Base-by-base conservation (phyloP, 2,113 vertebrate genomes). In the Alligator mississippiensis region DNA sequence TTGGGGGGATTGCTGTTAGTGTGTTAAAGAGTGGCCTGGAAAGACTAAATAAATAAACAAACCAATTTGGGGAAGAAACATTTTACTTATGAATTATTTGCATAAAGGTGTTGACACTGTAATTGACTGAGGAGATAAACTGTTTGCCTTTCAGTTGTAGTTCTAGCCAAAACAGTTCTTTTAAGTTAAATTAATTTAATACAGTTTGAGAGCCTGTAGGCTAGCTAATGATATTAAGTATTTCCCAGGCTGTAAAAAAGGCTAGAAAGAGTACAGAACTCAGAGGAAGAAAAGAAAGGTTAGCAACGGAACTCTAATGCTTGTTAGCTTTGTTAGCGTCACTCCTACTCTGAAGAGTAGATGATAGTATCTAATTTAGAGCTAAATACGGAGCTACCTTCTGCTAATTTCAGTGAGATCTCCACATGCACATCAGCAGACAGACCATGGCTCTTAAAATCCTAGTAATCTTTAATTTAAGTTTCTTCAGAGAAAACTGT, bases 381-480 rank as follows among this genome's bases (percentile, higher is more conserved):
- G 58, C 24, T 77, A 89, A 76, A 47, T 60, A 63, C 64, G 58
- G 88, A 81, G 74, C 94, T 63, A 72, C 18, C 80, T 47, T 47
- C 90, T 92, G 84, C 90, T 90, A 87, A 85, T 95, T 95, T 96
- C 77, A 92, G 27, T 90, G 77, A 63, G 93, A 96, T 30, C 78
- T 84, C 89, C 86, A 60, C 82, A 86, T 77, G 76, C 70, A 90
- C 82, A 77, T 93, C 81, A 84, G 55, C 80, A 74, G 88, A 72
- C 62, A 94, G 80, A 97, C 90, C 97, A 90, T 93, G 88, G 66
- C 83, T 92, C 94, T 96, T 96, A 92, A 80, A 93, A 78, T 92
- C 85, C 82, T 89, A 61, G 66, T 94, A 93, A 92, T 97, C 88
- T 96, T 84, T 96, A 92, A 93, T 95, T 61, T 94, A 85, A 57